Conservation (phyloP, 1,140 invertebrate genomes). For the Lysiphlebus fabarum region DNA sequence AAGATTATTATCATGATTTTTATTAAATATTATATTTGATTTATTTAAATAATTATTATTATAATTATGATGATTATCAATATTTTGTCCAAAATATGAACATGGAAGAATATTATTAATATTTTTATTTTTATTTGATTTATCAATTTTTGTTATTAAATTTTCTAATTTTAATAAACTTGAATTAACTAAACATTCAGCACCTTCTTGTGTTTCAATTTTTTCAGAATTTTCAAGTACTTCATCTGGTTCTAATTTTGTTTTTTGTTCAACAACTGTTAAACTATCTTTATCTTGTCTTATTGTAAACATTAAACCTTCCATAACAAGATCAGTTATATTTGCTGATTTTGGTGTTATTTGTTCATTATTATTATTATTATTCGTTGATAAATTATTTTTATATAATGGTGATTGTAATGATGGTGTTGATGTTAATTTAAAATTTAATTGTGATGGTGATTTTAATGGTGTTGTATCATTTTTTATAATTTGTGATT, state of each 20-base stretch:
- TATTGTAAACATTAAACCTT: conserved; percentile 52
- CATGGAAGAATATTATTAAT: too few species aligned
- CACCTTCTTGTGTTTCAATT: conserved; percentile 45
- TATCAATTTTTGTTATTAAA: conserved; percentile 48
- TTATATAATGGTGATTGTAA: not conserved
- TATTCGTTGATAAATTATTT: not conserved
- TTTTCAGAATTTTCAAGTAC: conserved; percentile 53
- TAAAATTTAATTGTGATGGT: too few species aligned
- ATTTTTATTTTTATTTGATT: conserved; percentile 1
- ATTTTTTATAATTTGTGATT: too few species aligned
- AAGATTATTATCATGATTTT: too few species aligned
- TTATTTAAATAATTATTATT: too few species aligned
- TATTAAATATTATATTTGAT: too few species aligned
- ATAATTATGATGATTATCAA: too few species aligned
- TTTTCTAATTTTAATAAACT: conserved; percentile 48
- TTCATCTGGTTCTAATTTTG: conserved; percentile 48
- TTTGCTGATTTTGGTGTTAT: conserved; percentile 39
- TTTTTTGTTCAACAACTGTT: conserved; percentile 49
- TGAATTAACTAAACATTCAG: conserved; percentile 47
- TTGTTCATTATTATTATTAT: conserved; percentile 10
- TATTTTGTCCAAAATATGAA: too few species aligned
- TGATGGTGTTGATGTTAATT: too few species aligned
- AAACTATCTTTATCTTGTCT: conserved; percentile 46
- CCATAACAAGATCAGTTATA: conserved; percentile 52
- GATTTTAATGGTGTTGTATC: too few species aligned